Conservation (phyloP, 2,113 vertebrate species). For the Prolemur simus region DNA sequence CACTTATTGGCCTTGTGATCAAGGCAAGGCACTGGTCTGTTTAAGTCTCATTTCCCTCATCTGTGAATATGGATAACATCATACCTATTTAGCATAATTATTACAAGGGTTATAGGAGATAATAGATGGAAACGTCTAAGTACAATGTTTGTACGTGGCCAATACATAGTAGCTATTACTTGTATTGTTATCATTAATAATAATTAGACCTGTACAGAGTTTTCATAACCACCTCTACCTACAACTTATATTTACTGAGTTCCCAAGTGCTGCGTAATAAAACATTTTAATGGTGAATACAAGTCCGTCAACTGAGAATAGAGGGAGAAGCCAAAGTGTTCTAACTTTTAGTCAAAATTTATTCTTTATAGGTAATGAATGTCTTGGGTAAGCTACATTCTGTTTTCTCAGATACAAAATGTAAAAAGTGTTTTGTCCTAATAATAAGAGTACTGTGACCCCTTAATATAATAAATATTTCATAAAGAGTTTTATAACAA, state of each 20-base stretch:
- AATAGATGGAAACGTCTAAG: neutral
- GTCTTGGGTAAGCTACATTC: neutral
- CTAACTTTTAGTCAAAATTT: neutral
- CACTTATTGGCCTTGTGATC: neutral
- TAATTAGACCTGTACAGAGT: neutral
- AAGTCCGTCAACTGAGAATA: neutral
- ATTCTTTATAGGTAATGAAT: neutral
- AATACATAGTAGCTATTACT: neutral
- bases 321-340: neutral
- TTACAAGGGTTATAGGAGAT: neutral
- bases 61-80: neutral
- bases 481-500: neutral
- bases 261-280: neutral
- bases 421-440: neutral
- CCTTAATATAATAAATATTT: neutral
- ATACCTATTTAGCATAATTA: neutral
- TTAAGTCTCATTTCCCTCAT: neutral
- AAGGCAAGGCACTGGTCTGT: neutral
- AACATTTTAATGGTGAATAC: neutral
- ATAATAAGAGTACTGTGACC: neutral
- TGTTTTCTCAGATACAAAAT: constrained; percentile 4
- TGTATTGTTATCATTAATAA: neutral
- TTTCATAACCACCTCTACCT: neutral
- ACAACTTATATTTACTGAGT: neutral
- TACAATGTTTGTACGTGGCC: neutral